Evolutionary conservation across 2,888 invertebrate species (phyloP), one percentile per base, ranked within the genome.

Genomic region (Mechanitis messenoides): DNA sequence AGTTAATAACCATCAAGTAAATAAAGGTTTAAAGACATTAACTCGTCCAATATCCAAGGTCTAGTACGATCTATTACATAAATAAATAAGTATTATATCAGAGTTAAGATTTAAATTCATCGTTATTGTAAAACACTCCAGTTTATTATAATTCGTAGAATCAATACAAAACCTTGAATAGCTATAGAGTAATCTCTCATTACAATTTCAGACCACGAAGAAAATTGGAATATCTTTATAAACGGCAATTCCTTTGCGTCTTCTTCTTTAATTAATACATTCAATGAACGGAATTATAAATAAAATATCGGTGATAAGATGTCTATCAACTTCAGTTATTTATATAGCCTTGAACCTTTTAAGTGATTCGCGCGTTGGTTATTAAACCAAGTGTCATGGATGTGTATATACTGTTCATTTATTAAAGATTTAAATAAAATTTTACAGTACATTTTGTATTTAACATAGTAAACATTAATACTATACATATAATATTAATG

Each of bases 261-360:
- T 50, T 50, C 50, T 7, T 28, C 50, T 50, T 50, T 50, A 50
- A 50, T 50, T 50, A 50, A 50, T 31, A 9, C 31, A 50, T 31
- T 31, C 47, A 47, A 47, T 20, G 20, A 20, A 20, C 28, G 47
- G 31, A 50, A 11, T 9, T 31, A 11, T 50, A 31, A 11, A 31
- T 50, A 50, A 7, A 50, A 50, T 11, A 50, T 31, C 9, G 50
- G 31, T 9, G 31, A 31, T 50, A 31, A 50, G 50, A 31, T 50
- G 31, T 50, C 28, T 50, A 31, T 28, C 9, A 28, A 50, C 50
- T 31, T 58, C 35, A 35, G 2, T 35, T 35, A 35, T 35, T 35
- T 35, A 35, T 6, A 6, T 35, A 35, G 35, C 61, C 54, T 59
- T 62, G 64, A 64, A 59, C 59, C 53, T 57, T 45, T 57, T 60